Conservation (phyloP, 2,888 invertebrate species). For the Alcis repandata region DNA sequence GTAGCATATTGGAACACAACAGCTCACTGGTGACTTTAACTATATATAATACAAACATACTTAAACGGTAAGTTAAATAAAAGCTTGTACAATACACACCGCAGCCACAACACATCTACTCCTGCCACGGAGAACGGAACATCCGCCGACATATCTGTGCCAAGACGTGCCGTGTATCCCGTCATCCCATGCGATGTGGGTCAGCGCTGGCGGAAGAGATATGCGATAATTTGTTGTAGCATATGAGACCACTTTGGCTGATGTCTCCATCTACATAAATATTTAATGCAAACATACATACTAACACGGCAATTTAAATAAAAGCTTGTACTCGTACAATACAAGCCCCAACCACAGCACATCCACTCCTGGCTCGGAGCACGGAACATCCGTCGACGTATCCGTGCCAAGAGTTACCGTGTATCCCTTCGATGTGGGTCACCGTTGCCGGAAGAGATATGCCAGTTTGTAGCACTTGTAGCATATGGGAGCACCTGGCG, state of each 20-base stretch:
- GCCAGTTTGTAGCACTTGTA: slow-evolving; percentile 3
- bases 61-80: not conserved
- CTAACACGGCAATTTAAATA: too few relatives aligned
- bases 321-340: too few relatives aligned
- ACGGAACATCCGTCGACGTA: too few relatives aligned
- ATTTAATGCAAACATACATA: too few relatives aligned
- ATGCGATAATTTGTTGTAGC: too few relatives aligned
- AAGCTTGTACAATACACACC: not conserved
- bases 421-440: slow-evolving; percentile 20
- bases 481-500: slow-evolving; percentile 3
- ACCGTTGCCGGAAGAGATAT: slow-evolving; percentile 22
- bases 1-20: too few relatives aligned
- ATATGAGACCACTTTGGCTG: too few relatives aligned
- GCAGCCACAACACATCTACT: too few relatives aligned
- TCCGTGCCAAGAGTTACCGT: slow-evolving; percentile 1
- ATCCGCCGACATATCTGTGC: slow-evolving; percentile 1
- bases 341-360: too few relatives aligned
- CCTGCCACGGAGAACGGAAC: not conserved
- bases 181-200: not conserved
- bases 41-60: not conserved
- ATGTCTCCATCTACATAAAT: too few relatives aligned
- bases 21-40: too few relatives aligned
- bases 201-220: not conserved
- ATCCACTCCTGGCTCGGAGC: too few relatives aligned
- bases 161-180: not conserved